These are phyloP conservation scores for Potorous gilbertii DNA, from an alignment of 2,797 vertebrate genomes.

Conservation along the genomic window DNA sequence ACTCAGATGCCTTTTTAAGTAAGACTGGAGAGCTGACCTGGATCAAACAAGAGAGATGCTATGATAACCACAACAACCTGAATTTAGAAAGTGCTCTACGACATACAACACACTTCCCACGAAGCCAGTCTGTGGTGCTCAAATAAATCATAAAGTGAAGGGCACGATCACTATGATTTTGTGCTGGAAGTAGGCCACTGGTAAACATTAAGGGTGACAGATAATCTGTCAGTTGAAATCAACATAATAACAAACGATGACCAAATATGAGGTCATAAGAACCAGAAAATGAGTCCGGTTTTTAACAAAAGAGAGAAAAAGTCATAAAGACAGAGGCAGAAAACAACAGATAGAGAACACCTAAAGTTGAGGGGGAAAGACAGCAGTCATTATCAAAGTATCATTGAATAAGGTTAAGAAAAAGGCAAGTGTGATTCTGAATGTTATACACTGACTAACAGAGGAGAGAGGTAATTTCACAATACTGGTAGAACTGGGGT, in stretches of 20 bases:
- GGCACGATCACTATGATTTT: not conserved
- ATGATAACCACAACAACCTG: constrained; percentile 5
- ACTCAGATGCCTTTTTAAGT: constrained; percentile 91
- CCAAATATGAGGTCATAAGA: not conserved
- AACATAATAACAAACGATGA: not conserved
- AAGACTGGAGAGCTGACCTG: constrained; percentile 94
- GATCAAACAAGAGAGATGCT: constrained; percentile 22
- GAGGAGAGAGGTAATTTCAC: constrained; percentile 25
- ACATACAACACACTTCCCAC: not conserved
- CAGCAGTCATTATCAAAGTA: not conserved
- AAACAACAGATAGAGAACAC: not conserved
- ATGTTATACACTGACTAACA: not conserved
- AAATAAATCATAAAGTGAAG: not conserved
- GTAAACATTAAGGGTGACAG: not conserved
- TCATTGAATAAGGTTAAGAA: not conserved
- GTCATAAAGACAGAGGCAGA: constrained; percentile 14
- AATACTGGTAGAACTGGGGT: not conserved
- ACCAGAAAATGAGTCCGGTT: not conserved
- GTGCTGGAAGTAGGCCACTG: not conserved
- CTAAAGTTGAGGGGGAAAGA: not conserved
- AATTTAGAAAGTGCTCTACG: not conserved
- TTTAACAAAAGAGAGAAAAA: constrained; percentile 3
- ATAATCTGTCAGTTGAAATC: not conserved
- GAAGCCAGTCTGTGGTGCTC: not conserved
- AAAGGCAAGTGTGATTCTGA: not conserved